phyloP scores from a whole-genome alignment of 2,888 invertebrate species.

The Cerceris ruficornis region DNA sequence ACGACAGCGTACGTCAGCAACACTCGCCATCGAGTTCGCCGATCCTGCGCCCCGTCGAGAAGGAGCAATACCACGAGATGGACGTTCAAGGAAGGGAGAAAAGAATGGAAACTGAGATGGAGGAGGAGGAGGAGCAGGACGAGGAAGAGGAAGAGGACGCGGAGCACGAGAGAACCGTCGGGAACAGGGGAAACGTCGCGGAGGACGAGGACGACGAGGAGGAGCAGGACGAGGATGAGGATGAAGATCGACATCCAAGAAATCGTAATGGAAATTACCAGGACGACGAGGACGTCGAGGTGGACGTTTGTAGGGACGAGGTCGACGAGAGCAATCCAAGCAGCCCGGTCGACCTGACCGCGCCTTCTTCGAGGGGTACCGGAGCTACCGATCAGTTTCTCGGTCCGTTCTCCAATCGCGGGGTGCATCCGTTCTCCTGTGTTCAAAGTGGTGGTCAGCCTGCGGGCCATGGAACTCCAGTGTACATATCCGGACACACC shows the following conservation, averaged over 20 bases:
- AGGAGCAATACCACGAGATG: constrained; percentile 53
- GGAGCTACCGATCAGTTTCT: constrained; percentile 67
- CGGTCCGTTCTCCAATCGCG: constrained; percentile 71
- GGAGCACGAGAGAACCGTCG: constrained; percentile 36
- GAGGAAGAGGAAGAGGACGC: constrained; percentile 65
- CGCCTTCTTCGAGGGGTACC: constrained; percentile 75
- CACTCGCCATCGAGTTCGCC: constrained; percentile 59
- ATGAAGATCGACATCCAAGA: constrained; percentile 59
- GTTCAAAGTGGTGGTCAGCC: constrained; percentile 68
- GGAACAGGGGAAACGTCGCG: constrained; percentile 45
- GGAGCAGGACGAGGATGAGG: constrained; percentile 74
- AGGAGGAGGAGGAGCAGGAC: constrained; percentile 65
- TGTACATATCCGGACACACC: constrained; percentile 69
- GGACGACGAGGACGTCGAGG: constrained; percentile 76
- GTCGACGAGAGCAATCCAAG: constrained; percentile 78
- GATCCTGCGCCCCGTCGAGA: constrained; percentile 57
- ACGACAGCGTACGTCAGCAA: constrained; percentile 66
- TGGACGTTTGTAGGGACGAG: constrained; percentile 76
- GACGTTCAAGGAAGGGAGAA: constrained; percentile 45
- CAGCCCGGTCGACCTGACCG: constrained; percentile 81
- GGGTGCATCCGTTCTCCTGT: constrained; percentile 71
- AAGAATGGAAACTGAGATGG: constrained; percentile 55
- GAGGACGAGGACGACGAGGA: constrained; percentile 68
- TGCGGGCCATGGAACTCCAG: constrained; percentile 58
- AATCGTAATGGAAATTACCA: constrained; percentile 70